These are phyloP conservation scores for Rhinophrynus dorsalis DNA, from an alignment of 2,797 vertebrate genomes.

Conservation along the genomic window DNA sequence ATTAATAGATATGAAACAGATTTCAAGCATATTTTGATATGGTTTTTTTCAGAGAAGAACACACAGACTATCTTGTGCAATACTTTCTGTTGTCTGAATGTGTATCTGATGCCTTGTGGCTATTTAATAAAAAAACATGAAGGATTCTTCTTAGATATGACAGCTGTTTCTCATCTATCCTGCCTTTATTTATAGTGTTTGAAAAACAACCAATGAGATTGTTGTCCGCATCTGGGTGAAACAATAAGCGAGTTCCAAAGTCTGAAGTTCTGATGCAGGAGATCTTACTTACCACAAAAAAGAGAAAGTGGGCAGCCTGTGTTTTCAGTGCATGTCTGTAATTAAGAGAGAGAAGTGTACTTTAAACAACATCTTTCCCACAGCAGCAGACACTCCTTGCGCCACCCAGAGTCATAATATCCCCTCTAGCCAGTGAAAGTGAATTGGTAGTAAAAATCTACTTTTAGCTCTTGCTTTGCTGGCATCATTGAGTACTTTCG, in stretches of 20 bases:
- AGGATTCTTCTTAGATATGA: neutral
- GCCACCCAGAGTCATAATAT: neutral
- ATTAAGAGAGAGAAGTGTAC: neutral
- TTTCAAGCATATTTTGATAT: too few relatives aligned
- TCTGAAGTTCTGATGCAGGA: neutral
- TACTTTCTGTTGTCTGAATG: neutral
- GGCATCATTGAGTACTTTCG: too few relatives aligned
- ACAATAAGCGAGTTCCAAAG: neutral
- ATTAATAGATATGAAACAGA: too few relatives aligned
- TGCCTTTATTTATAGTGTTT: neutral
- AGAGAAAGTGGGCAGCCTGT: neutral
- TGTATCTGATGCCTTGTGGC: conserved; percentile 8
- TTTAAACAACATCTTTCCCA: neutral
- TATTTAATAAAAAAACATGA: neutral
- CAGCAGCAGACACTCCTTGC: neutral
- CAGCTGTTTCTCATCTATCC: conserved; percentile 27
- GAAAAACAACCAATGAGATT: neutral
- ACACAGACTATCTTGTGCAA: neutral
- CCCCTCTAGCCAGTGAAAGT: too few relatives aligned
- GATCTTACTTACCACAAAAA: neutral
- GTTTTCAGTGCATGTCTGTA: neutral
- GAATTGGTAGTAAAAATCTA: neutral
- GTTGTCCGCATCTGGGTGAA: conserved; percentile 11
- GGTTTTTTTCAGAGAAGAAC: conserved; percentile 4
- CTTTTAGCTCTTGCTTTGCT: neutral